Base-by-base conservation (phyloP, 2,888 invertebrate species). In the Oxyteleia sp. region DNA sequence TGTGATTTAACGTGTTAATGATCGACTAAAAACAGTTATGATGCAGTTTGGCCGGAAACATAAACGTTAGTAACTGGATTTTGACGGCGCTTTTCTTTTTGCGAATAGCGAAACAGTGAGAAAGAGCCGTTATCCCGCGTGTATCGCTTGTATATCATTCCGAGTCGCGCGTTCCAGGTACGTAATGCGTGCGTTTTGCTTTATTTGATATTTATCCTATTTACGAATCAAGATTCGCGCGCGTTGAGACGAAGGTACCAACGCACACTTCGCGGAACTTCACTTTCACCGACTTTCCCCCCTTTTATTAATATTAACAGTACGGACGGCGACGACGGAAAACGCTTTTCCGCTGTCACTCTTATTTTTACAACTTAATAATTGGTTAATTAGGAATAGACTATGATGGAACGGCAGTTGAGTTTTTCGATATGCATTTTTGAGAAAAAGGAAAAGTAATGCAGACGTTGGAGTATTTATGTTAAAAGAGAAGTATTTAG, bases 231-330 rank as follows among this genome's bases (percentile, higher is more conserved):
- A 43, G 45, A 74, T 61, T 63, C 35, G 51, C 51, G 8, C 45
- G 45, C 61, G 51, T 82, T 69, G 71, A 86, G 72, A 8, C 29
- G 84, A 87, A 86, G 87, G 85, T 87, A 86, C 84, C 82, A 72
- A 86, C 87, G 86, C 79, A 78, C 87, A 90, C 91, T 92, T 91
- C 91, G 89, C 88, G 89, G 92, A 92, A 92, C 92, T 90, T 92
- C 91, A 92, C 93, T 93, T 93, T 93, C 93, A 92, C 93, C 90
- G 86, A 89, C 88, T 84, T 84, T 86, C 78, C 64, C 69, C 78
- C 55, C 68, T 61, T 68, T 72, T 63, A 45, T 68, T 53, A 68
- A 59, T 41, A 53, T 26, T 2, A 63, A 43, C 4, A 59, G 10
- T 72, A 32, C 18, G 20, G 20, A 35, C 20, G 7, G n/a, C 7